Evolutionary conservation across 1,140 invertebrate species (phyloP), one percentile per base, ranked within the genome.

Genomic region (Scaptomyza pallida): DNA sequence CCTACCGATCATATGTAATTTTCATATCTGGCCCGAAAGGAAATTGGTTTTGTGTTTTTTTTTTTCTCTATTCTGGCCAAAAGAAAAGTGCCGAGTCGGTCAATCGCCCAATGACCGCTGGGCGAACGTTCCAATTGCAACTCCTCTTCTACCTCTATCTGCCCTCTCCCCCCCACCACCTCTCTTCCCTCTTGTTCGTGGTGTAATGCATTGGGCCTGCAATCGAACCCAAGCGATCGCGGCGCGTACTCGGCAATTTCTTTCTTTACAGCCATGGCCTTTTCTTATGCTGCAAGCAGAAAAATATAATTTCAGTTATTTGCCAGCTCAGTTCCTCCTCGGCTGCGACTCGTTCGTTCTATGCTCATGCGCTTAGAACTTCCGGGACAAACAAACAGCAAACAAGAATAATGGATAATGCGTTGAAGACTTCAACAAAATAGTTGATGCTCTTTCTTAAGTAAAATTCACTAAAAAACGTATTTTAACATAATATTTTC

Each of bases 321-420:
- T 83, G 79, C 79, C 64, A 78, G 80, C 75, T 65, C 70, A 75
- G 77, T 81, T 80, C 77, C 57, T 76, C 65, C 57, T 76, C 65
- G 63, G 26, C 60, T 72, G 70, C 48, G 48, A 47, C 68, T 52
- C 61, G 60, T 44, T 71, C 59, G 60, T 44, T 71, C 64, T 73
- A 74, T 85, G 82, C 71, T 82, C 82, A 75, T 86, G 82, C 82
- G 82, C 82, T 83, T 78, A 81, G 78, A 83, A 83, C 79, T 83
- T 83, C 79, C 79, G 79, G 79, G 79, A 82, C 67, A 67, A n/a
- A 44, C 82, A 61, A 83, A 70, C 56, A 68, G 57, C 47, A 75
- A 59, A 72, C 33, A 72, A 72, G 64, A 54, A 68, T 61, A 30
- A 30, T 30, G 26, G 26, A 40, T 19, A 9, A 41, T 23, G 26